These are phyloP conservation scores for Buphagus erythrorhynchus DNA, from an alignment of 2,797 vertebrate genomes.

Conservation along the genomic window DNA sequence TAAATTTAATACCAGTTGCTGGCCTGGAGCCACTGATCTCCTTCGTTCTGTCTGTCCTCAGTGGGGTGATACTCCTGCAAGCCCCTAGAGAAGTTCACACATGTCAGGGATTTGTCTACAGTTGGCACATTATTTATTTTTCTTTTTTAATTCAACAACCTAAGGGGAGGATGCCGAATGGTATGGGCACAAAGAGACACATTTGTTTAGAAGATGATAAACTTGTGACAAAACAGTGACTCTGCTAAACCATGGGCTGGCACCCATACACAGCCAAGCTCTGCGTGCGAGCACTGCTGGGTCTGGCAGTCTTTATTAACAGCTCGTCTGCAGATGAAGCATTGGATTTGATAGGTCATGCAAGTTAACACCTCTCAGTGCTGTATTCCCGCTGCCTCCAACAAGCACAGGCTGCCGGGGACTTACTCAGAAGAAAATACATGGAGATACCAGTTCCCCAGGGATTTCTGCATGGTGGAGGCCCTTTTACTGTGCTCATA, in stretches of 20 bases:
- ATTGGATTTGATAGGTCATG: not conserved
- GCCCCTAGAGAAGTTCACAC: not conserved
- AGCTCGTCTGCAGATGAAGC: not conserved
- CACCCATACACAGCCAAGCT: rapidly evolving
- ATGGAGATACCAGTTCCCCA: not conserved
- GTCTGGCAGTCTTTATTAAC: not conserved
- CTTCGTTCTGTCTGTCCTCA: not conserved
- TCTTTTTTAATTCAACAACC: not conserved
- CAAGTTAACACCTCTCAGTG: not conserved
- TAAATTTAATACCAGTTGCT: not conserved
- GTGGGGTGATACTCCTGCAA: not conserved
- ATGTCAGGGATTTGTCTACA: not conserved
- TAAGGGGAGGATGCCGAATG: not conserved
- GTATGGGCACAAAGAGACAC: not conserved
- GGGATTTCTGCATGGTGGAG: not conserved
- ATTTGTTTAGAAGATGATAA: not conserved
- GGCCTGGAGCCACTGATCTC: not conserved
- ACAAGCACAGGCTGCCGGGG: not conserved
- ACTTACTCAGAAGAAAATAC: not conserved
- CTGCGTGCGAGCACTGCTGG: rapidly evolving
- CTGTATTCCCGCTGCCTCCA: not conserved
- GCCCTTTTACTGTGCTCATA: not conserved
- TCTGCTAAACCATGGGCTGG: rapidly evolving
- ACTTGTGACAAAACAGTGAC: rapidly evolving
- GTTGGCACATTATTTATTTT: not conserved